Conservation (phyloP, 2,113 vertebrate species). For the Halichoerus grypus region DNA sequence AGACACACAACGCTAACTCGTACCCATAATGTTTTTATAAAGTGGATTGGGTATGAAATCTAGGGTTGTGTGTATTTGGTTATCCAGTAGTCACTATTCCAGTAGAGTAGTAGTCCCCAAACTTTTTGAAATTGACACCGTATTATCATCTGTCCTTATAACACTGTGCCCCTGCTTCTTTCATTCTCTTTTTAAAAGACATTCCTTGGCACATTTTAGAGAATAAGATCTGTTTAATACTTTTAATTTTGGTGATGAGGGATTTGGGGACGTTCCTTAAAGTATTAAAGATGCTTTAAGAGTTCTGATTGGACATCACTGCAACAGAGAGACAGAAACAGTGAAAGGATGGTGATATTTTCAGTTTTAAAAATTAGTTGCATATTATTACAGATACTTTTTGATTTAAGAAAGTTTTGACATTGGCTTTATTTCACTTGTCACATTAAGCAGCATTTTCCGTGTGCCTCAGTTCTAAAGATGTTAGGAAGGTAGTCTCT, state of each 20-base stretch:
- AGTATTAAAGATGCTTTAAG: constrained; percentile 16
- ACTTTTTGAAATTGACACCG: neutral
- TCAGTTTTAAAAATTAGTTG: neutral
- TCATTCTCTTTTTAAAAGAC: constrained; percentile 3
- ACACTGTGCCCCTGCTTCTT: neutral
- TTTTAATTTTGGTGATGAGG: neutral
- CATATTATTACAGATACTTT: neutral
- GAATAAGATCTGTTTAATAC: neutral
- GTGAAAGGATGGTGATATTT: constrained; percentile 38
- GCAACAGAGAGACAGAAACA: neutral
- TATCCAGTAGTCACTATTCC: neutral
- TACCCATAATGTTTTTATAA: neutral
- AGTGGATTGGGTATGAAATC: neutral
- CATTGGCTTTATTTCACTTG: neutral
- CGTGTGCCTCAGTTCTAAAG: neutral
- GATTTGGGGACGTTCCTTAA: constrained; percentile 29
- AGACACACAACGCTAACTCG: neutral
- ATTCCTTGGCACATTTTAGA: constrained; percentile 10
- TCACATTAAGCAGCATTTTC: neutral
- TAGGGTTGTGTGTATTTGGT: neutral
- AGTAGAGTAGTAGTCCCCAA: neutral
- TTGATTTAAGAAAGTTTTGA: neutral
- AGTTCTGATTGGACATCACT: neutral
- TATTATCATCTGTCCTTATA: neutral
- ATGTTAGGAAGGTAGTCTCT: neutral